Evolutionary conservation across 2,797 vertebrate species (phyloP).

Genomic region (Melanogrammus aeglefinus): DNA sequence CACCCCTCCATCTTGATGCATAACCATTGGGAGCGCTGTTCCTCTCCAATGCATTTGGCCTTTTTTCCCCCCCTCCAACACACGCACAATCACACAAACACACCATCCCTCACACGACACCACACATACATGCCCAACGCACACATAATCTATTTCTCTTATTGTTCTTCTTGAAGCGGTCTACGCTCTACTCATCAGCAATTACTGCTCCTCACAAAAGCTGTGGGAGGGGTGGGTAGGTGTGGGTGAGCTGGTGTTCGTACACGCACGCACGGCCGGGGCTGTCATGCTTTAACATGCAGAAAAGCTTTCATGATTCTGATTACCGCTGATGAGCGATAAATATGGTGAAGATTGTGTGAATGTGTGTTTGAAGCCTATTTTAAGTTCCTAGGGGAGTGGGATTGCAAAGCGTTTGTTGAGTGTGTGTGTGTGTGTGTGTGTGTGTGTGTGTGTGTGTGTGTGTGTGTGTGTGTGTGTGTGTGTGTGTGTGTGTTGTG

Average conservation of each 20-base stretch:
- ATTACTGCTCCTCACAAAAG: constrained; percentile 49
- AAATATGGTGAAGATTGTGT: constrained; percentile 26
- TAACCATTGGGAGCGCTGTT: constrained; percentile 36
- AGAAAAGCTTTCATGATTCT: constrained; percentile 72
- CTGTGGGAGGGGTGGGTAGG: constrained; percentile 21
- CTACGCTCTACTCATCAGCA: constrained; percentile 59
- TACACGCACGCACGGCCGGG: neutral
- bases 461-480: neutral
- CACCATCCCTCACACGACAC: neutral
- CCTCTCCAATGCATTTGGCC: constrained; percentile 57
- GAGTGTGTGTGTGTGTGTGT: neutral
- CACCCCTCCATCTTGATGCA: neutral
- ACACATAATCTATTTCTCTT: neutral
- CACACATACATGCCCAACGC: neutral
- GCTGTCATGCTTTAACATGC: constrained; percentile 67
- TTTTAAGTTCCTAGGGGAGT: constrained; percentile 19
- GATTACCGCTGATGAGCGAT: constrained; percentile 67
- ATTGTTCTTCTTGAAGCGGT: constrained; percentile 43
- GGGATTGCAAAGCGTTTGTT: neutral
- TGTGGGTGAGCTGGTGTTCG: constrained; percentile 27
- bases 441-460: neutral
- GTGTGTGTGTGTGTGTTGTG: neutral
- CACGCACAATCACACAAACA: neutral
- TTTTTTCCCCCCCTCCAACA: neutral
- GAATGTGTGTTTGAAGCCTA: constrained; percentile 20